Base-by-base conservation (phyloP, 2,888 invertebrate genomes). In the Tuta absoluta region DNA sequence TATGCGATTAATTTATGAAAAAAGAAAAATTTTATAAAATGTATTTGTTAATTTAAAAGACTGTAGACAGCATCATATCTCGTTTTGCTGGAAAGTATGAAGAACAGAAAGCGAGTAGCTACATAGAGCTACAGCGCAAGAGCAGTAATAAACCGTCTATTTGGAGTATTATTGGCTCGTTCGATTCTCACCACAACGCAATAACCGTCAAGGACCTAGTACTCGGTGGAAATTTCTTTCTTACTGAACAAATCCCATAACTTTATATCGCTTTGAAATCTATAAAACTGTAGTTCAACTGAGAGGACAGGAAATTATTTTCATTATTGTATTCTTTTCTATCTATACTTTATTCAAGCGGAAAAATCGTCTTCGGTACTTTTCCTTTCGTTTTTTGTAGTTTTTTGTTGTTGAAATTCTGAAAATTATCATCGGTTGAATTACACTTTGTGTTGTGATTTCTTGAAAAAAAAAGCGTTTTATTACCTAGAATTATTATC, bases 111-210 rank as follows among this genome's bases (percentile, higher is more conserved):
- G 63, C 62, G 58, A 60, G 62, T 64, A 65, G 45, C 56, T 56
- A 33, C 28, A 64, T 48, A 61, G 63, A 65, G 45, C 56, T 56
- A 33, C 28, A 64, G 53, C 63, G 63, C 67, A 63, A 63, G 65
- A 38, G 59, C 23, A 57, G 63, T 63, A 66, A 66, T 66, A 66
- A 66, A 66, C 63, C 57, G 68, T 70, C 71, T 73, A 72, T 78
- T 77, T 75, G 71, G 74, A 73, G 75, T 63, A 85, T 82, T 89
- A 88, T 89, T 87, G 86, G 74, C 88, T 89, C 78, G 78, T 79
- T 78, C 80, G 74, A 75, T 82, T 79, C 81, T 77, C 79, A 78
- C 78, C 81, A 78, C 81, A 85, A 79, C 78, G 85, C 88, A 89
- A 89, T 89, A 89, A 85, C 84, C 81, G 66, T 69, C 67, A 69